Conservation (phyloP, 2,113 vertebrate genomes). For the Dryoscopus gambensis region DNA sequence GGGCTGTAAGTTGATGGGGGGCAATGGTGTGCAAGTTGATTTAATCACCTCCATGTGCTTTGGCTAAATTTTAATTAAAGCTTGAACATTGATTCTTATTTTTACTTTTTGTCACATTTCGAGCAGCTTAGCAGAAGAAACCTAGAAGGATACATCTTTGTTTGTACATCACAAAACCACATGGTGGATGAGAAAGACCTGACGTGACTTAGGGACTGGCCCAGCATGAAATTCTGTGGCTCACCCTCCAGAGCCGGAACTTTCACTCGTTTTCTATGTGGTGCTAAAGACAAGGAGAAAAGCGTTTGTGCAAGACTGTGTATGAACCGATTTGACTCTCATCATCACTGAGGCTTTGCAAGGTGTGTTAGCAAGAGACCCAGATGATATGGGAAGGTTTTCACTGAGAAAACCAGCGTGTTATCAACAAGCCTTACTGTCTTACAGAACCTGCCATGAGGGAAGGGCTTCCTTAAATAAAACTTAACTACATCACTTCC, state of each 20-base stretch:
- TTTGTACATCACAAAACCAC: not conserved
- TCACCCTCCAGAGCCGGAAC: not conserved
- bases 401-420: not conserved
- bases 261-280: not conserved
- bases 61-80: not conserved
- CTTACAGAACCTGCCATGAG: not conserved
- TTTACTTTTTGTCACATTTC: not conserved
- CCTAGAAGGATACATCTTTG: not conserved
- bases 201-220: not conserved
- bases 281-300: not conserved
- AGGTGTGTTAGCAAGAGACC: not conserved
- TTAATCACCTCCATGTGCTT: not conserved
- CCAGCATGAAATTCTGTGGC: not conserved
- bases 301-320: not conserved
- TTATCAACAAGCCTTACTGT: not conserved
- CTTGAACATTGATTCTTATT: not conserved
- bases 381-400: not conserved
- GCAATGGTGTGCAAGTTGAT: not conserved
- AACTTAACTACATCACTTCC: not conserved
- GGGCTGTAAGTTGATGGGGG: not conserved
- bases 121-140: not conserved
- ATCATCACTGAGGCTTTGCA: not conserved
- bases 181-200: accelerated
- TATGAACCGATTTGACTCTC: not conserved
- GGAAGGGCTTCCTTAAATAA: not conserved